These are phyloP conservation scores for Sinotaia quadrata DNA, from an alignment of 2,888 invertebrate species.

Conservation along the genomic window DNA sequence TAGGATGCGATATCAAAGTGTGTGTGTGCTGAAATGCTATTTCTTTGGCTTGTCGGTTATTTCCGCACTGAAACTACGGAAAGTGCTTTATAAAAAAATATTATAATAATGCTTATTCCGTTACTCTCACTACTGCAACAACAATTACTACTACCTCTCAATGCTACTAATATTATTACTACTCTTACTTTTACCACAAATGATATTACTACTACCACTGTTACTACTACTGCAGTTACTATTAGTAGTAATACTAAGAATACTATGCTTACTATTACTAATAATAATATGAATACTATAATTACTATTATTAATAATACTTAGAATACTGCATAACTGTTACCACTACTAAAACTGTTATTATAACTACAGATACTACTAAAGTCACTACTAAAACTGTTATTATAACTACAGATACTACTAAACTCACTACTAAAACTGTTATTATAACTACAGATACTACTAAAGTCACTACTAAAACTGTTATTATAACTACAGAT, in stretches of 20 bases:
- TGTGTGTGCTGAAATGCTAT: too few relatives aligned
- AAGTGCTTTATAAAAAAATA: too few relatives aligned
- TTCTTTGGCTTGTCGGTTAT: too few relatives aligned
- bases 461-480: neutral
- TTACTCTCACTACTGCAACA: neutral
- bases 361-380: neutral
- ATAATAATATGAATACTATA: neutral
- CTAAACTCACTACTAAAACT: neutral
- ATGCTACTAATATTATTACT: slow-evolving; percentile 2
- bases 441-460: neutral
- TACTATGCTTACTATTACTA: slow-evolving; percentile 4
- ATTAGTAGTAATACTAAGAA: slow-evolving; percentile 6
- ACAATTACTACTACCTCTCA: neutral
- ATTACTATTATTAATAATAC: neutral
- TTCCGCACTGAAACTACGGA: too few relatives aligned
- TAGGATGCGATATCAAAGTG: too few relatives aligned
- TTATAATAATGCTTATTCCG: too few relatives aligned
- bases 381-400: neutral
- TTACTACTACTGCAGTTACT: slow-evolving; percentile 10
- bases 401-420: neutral
- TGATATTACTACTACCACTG: slow-evolving; percentile 2
- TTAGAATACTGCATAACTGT: neutral
- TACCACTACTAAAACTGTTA: neutral
- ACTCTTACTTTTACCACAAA: neutral
- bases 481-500: neutral